Conservation (phyloP, 2,797 vertebrate genomes). For the Siniperca scherzeri region DNA sequence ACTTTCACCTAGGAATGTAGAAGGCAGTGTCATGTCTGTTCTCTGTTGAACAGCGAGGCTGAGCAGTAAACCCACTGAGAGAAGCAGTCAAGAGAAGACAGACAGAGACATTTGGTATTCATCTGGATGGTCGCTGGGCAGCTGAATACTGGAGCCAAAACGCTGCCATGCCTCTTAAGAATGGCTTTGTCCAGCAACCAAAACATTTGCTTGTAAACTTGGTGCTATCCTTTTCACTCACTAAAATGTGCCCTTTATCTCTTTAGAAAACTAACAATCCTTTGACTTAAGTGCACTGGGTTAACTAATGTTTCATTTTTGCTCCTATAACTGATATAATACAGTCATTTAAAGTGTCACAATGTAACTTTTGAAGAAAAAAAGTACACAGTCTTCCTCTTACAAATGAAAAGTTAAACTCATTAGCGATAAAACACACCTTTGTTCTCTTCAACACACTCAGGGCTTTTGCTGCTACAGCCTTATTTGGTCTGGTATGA, state of each 20-base stretch:
- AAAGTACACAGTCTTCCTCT: neutral
- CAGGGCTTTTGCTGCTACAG: neutral
- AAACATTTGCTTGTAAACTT: conserved; percentile 58
- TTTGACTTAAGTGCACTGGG: neutral
- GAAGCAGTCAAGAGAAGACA: conserved; percentile 32
- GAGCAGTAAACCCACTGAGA: conserved; percentile 36
- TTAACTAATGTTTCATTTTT: neutral
- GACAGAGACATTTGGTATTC: conserved; percentile 67
- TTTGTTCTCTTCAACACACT: neutral
- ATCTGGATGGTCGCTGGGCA: conserved; percentile 61
- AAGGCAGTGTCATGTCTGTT: conserved; percentile 22
- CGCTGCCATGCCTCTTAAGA: conserved; percentile 58
- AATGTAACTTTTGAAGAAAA: neutral
- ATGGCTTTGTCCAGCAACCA: conserved; percentile 52
- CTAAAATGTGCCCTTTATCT: conserved; percentile 23
- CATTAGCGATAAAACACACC: neutral
- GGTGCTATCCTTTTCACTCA: conserved; percentile 23
- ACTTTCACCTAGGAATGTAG: conserved; percentile 49
- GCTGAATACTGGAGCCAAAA: conserved; percentile 68
- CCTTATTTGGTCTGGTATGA: neutral
- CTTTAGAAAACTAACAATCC: conserved; percentile 1
- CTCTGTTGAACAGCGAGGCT: conserved; percentile 19
- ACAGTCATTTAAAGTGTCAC: neutral
- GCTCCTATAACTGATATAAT: too few relatives aligned
- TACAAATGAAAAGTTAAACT: neutral